These are phyloP conservation scores for Mus spretus DNA, from an alignment of 2,797 vertebrate genomes.

Conservation along the genomic window DNA sequence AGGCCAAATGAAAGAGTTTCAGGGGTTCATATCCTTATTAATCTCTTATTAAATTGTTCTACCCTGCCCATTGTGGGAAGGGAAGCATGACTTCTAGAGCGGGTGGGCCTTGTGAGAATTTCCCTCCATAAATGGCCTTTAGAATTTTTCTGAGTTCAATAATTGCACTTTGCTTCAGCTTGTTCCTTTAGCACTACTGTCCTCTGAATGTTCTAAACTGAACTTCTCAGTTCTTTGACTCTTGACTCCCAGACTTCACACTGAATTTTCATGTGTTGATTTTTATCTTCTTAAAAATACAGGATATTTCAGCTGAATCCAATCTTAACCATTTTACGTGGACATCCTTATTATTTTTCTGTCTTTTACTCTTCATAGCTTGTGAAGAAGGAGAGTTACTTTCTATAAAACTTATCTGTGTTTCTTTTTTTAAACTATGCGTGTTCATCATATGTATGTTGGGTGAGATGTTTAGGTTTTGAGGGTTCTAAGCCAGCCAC, in stretches of 20 bases:
- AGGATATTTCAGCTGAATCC: constrained; percentile 18
- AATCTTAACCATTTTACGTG: constrained; percentile 24
- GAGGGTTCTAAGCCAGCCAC: constrained; percentile 94
- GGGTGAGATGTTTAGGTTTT: constrained; percentile 89
- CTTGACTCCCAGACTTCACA: constrained; percentile 32
- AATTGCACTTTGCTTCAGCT: constrained; percentile 10
- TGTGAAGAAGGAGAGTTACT: constrained; percentile 56
- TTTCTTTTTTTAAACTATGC: constrained; percentile 37
- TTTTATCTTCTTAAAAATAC: constrained; percentile 28
- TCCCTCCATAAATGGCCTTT: constrained; percentile 23
- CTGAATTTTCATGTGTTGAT: constrained; percentile 34
- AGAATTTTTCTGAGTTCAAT: background rate
- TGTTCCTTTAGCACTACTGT: background rate
- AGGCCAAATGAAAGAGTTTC: background rate
- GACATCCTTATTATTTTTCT: background rate
- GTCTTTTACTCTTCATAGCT: constrained; percentile 28
- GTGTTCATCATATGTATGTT: constrained; percentile 55
- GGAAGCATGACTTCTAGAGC: background rate
- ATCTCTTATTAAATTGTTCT: constrained; percentile 36
- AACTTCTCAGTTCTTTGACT: constrained; percentile 46
- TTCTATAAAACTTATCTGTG: constrained; percentile 17
- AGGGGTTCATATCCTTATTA: constrained; percentile 36
- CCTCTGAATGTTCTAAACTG: background rate
- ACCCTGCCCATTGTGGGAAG: constrained; percentile 1
- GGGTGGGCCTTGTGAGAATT: background rate